A percentile compares a stretch with the other conserved stretches of the same genome.
Conservation (phyloP, 2,888 invertebrate species). For the Cantharis flavilabris region DNA sequence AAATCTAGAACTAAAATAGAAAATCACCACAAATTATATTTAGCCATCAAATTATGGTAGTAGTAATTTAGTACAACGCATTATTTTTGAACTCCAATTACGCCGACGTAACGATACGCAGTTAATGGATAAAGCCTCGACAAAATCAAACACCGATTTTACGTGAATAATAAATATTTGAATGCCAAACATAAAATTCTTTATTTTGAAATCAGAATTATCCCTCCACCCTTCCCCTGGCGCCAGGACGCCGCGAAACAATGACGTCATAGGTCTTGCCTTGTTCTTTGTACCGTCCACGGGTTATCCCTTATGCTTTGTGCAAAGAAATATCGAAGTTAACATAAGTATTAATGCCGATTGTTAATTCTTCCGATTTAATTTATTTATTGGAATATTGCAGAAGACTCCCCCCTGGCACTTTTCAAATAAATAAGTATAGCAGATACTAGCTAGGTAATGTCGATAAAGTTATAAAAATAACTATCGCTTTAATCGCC, state of each 20-base stretch:
- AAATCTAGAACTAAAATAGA: not conserved
- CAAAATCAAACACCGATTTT: not conserved
- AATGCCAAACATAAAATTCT: conserved; percentile 31
- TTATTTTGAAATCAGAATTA: conserved; percentile 41
- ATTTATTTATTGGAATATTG: not conserved
- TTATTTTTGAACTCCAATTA: not conserved
- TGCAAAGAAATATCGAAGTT: conserved; percentile 6
- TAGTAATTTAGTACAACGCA: not conserved
- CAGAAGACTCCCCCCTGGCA: not conserved
- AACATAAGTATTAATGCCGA: not conserved
- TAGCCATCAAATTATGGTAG: not conserved
- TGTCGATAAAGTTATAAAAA: not conserved
- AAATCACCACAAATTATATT: not conserved
- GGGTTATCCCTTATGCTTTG: conserved; percentile 23
- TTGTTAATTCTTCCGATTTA: not conserved
- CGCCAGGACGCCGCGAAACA: conserved; percentile 40
- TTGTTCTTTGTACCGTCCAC: conserved; percentile 37
- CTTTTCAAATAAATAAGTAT: not conserved
- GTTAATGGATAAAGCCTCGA: not conserved
- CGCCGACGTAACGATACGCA: not conserved
- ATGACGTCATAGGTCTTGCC: conserved; percentile 39
- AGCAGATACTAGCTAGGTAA: not conserved
- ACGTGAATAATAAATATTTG: conserved; percentile 5
- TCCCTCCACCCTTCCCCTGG: conserved; percentile 37
- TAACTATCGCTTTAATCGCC: not conserved